Evolutionary conservation across 2,888 invertebrate genomes (phyloP).

Genomic region (Allolobophora icterica): DNA sequence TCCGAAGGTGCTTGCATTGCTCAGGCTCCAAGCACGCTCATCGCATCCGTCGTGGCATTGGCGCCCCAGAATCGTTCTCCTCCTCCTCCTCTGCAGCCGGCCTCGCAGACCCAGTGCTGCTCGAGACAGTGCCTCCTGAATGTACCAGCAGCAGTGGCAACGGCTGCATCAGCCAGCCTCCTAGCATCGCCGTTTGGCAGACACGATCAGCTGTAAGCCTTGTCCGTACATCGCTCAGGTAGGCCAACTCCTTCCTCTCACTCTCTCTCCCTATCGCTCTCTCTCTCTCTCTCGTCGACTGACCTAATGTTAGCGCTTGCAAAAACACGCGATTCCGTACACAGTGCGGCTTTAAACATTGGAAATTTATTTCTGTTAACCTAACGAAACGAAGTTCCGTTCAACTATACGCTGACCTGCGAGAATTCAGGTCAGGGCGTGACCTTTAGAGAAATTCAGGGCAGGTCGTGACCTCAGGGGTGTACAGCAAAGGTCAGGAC

Average conservation of each 20-base stretch:
- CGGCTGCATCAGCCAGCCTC: neutral
- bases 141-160: neutral
- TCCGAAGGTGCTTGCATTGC: neutral
- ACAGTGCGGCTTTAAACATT: neutral
- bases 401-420: neutral
- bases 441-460: neutral
- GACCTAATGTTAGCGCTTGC: neutral
- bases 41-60: neutral
- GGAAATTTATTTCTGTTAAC: neutral
- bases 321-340: neutral
- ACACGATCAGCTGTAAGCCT: neutral
- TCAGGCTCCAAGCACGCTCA: neutral
- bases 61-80: neutral
- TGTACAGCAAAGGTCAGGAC: slow-evolving; percentile 3
- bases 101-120: neutral
- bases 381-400: neutral
- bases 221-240: slow-evolving; percentile 17
- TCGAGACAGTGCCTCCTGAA: slow-evolving; percentile 6
- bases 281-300: neutral
- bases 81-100: neutral
- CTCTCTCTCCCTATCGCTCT: neutral
- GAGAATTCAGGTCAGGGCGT: neutral
- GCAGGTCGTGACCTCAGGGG: neutral
- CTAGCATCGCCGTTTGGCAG: neutral
- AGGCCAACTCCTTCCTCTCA: neutral